Conservation (phyloP, 2,888 invertebrate genomes). For the Mythimna impura region DNA sequence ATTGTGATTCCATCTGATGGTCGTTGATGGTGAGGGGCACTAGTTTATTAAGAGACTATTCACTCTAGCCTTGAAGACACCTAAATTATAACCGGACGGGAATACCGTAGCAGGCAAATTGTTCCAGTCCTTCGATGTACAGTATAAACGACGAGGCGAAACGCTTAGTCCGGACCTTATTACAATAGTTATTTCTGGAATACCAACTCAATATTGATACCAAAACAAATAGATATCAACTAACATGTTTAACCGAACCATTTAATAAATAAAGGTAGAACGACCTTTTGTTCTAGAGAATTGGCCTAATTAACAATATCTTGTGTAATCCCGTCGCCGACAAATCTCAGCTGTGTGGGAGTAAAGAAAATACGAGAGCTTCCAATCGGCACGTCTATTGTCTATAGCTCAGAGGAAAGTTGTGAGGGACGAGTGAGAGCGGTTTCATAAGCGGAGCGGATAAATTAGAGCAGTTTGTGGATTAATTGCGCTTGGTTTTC, state of each 20-base stretch:
- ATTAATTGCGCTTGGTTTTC: no score
- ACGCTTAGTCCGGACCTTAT: no score
- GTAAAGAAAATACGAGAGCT: slow-evolving; percentile 58
- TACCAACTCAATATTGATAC: not conserved
- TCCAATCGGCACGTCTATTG: slow-evolving; percentile 61
- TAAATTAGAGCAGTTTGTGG: no score
- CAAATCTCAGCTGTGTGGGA: slow-evolving; percentile 48
- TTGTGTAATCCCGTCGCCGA: slow-evolving; percentile 46
- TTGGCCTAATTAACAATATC: slow-evolving; percentile 46
- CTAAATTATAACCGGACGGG: no score
- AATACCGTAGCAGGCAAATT: no score
- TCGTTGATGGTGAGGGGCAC: no score
- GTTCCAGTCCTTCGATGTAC: no score
- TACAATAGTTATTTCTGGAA: not conserved
- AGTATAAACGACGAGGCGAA: no score
- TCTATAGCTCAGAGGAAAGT: slow-evolving; percentile 33
- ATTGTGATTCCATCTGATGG: no score
- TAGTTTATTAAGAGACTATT: no score
- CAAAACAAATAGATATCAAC: not conserved
- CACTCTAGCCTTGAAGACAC: no score
- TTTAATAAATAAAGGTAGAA: slow-evolving; percentile 10
- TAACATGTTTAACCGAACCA: not conserved
- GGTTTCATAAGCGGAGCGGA: not conserved
- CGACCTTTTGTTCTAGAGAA: slow-evolving; percentile 17
- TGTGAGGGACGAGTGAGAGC: slow-evolving; percentile 20